Percentiles rank a stretch among this genome's conserved stretches.
phyloP scores from a whole-genome alignment of 2,888 invertebrate genomes.

The Polymixis lichenea region DNA sequence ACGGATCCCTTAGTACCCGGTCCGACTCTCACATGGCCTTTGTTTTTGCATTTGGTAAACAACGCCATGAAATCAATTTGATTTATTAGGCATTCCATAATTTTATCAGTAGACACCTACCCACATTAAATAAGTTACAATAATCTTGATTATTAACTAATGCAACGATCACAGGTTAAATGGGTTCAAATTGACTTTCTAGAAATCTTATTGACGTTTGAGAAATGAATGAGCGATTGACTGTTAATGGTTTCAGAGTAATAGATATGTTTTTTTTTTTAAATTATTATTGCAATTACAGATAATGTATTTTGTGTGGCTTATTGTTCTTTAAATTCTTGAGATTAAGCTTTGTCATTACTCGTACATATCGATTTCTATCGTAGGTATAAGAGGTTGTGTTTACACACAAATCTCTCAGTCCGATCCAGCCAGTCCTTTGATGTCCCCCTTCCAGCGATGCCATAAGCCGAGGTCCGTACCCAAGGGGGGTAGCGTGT shows the following conservation, averaged over 20 bases:
- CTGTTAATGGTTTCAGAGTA: background rate
- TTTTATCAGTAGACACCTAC: background rate
- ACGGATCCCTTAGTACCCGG: background rate
- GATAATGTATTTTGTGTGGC: background rate
- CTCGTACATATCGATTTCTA: background rate
- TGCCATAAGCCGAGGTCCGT: too few relatives aligned
- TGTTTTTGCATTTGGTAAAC: background rate
- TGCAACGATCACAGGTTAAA: slow-evolving; percentile 10
- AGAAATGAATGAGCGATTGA: background rate
- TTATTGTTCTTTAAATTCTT: background rate
- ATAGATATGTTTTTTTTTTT: too few relatives aligned
- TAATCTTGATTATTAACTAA: slow-evolving; percentile 14
- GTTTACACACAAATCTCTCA: background rate
- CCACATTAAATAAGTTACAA: background rate
- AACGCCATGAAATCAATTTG: background rate
- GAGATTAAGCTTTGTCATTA: background rate
- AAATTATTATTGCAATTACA: background rate
- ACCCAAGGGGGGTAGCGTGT: too few relatives aligned
- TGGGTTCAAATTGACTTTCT: slow-evolving; percentile 20
- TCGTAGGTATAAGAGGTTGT: background rate
- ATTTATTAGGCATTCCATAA: background rate
- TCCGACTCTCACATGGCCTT: too few relatives aligned
- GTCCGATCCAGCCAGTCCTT: too few relatives aligned
- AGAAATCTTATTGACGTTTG: background rate
- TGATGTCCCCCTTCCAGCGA: too few relatives aligned